Percentiles rank a stretch among this genome's conserved stretches.
Evolutionary conservation across 35 echinoderm and acorn worm genomes (phyloP).

Genomic region (Hemicentrotus pulcherrimus): DNA sequence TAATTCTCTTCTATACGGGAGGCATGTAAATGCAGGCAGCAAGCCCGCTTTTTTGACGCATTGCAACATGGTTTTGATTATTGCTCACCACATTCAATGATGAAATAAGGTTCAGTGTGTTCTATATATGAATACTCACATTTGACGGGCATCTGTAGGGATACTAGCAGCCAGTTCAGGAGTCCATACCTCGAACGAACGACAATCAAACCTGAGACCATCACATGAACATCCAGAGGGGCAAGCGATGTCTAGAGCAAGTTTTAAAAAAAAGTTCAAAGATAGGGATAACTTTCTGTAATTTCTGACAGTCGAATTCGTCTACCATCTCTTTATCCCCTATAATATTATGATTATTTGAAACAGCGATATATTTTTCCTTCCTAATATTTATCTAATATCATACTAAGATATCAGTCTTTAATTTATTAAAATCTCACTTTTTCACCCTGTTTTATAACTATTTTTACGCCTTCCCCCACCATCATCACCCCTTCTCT

Average conservation of each 20-base stretch:
- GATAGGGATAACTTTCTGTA: background rate
- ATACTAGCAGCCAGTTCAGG: background rate
- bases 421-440: too few species aligned
- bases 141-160: constrained; percentile 22
- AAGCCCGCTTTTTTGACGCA: too few species aligned
- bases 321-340: background rate
- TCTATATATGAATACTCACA: constrained; percentile 56
- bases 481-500: background rate
- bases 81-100: too few species aligned
- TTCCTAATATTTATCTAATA: too few species aligned
- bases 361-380: too few species aligned
- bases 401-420: too few species aligned
- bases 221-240: constrained; percentile 65
- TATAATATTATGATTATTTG: too few species aligned
- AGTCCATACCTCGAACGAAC: constrained; percentile 46
- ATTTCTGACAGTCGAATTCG: background rate
- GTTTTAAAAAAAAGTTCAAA: background rate
- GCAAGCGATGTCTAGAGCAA: constrained; percentile 52
- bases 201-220: constrained; percentile 62
- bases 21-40: too few species aligned
- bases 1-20: too few species aligned
- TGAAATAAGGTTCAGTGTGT: too few species aligned
- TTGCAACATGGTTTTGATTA: too few species aligned
- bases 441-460: too few species aligned
- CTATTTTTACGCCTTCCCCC: background rate